Evolutionary conservation across 2,113 vertebrate species (phyloP), one percentile per base, ranked within the genome.

Genomic region (Echinops telfairi): DNA sequence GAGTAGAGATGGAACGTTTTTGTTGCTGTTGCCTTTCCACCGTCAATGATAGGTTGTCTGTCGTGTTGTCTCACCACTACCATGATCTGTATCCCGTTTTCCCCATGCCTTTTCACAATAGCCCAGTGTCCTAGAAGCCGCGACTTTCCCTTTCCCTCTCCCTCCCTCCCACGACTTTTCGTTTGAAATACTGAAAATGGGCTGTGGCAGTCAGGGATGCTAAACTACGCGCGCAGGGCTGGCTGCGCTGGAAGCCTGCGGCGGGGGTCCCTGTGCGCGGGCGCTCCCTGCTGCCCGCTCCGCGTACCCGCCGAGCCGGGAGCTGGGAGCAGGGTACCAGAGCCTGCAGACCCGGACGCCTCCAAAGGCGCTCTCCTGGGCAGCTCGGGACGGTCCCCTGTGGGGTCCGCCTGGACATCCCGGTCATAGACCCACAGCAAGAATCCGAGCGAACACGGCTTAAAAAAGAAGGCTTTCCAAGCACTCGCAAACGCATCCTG

Each of bases 271-370:
- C 88, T 1, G 33, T 38, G 73, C 40, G 75, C 68, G 81, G 66
- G 93, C 94, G 95, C 96, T 96, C 96, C 81, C 96, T 96, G 93
- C 93, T 89, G 96, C 19, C 84, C 77, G 5, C 6, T n/a, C 73
- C 19, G 38, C 12, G 47, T 2, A 0, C n/a, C 19, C 53, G 20
- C 1, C 47, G 29, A 20, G 33, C 80, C 73, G 83, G 71, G 1
- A 40, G 76, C 8, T 3, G 62, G 43, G 40, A 78, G n/a, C 6
- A 68, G 89, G 96, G 96, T 94, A 96, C 96, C 96, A 93, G 78
- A 62, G 40, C 17, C 23, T 16, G 86, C 88, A n/a, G 68, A 27
- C 82, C 10, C 36, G 40, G 33, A 83, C 57, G 19, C n/a, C 6
- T 10, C 73, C 15, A n/a, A 76, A 76, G 0, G 53, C 57, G 75